A percentile compares a stretch with the other conserved stretches of the same genome.
Conservation (phyloP, 2,797 vertebrate genomes). For the Sebastes steindachneri region DNA sequence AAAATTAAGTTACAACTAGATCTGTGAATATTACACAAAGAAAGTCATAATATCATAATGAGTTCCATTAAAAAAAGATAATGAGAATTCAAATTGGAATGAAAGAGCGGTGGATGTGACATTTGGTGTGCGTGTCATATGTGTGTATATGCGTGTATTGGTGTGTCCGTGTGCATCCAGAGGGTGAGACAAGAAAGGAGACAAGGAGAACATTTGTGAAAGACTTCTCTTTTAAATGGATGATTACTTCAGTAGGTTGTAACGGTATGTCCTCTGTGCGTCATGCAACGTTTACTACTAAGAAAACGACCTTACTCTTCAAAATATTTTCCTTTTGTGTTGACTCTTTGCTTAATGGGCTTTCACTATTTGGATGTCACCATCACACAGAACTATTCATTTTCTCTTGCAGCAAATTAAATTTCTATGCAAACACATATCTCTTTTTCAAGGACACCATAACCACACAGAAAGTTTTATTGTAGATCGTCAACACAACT, state of each 20-base stretch:
- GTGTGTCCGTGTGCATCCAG: neutral
- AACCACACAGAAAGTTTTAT: constrained; percentile 17
- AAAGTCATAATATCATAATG: neutral
- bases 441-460: constrained; percentile 37
- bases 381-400: neutral
- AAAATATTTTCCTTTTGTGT: neutral
- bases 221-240: neutral
- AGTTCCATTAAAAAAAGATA: neutral
- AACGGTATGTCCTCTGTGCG: neutral
- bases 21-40: neutral
- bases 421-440: constrained; percentile 15
- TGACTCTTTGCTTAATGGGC: neutral
- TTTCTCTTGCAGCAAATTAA: constrained; percentile 7
- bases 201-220: neutral
- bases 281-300: neutral
- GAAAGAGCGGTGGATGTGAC: neutral
- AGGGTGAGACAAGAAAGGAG: neutral
- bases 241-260: neutral
- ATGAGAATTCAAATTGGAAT: neutral
- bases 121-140: neutral
- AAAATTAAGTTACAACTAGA: neutral
- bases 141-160: neutral
- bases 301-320: neutral
- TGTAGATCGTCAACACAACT: constrained; percentile 2
- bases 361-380: constrained; percentile 23